A percentile compares a stretch with the other conserved stretches of the same genome.
Conservation (phyloP, 2,888 invertebrate genomes). For the Sthenelais limicola region DNA sequence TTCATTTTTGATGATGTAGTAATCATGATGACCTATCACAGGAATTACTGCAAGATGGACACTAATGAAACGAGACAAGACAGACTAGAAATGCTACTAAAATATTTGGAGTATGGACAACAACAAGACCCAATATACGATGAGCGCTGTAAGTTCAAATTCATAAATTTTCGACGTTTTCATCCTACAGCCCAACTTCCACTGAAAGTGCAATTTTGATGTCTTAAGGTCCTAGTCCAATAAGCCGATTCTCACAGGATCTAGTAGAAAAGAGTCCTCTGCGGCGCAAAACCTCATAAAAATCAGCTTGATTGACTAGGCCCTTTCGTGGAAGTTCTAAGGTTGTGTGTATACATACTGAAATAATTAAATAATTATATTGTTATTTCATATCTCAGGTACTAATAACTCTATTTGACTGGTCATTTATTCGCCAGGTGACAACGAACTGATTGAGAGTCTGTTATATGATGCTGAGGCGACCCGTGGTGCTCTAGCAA, state of each 20-base stretch:
- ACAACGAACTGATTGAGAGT: constrained; percentile 61
- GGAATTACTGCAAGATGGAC: constrained; percentile 51
- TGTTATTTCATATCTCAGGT: too few relatives aligned
- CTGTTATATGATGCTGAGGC: constrained; percentile 67
- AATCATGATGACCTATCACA: constrained; percentile 3
- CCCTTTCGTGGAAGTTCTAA: too few relatives aligned
- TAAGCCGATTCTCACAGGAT: too few relatives aligned
- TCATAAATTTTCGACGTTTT: too few relatives aligned
- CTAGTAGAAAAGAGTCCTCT: too few relatives aligned
- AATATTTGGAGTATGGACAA: constrained; percentile 48
- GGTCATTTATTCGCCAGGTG: constrained; percentile 51
- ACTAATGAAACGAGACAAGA: constrained; percentile 50
- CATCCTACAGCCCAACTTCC: too few relatives aligned
- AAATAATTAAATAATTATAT: too few relatives aligned
- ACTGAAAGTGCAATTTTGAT: too few relatives aligned
- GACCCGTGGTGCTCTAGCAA: constrained; percentile 58
- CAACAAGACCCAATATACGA: constrained; percentile 37
- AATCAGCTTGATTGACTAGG: too few relatives aligned
- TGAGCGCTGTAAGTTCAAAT: constrained; percentile 30
- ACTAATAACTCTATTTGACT: not conserved
- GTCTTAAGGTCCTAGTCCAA: too few relatives aligned
- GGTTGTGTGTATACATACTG: too few relatives aligned
- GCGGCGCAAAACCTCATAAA: too few relatives aligned
- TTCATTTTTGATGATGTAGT: constrained; percentile 6
- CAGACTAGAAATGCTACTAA: constrained; percentile 43